Evolutionary conservation across 2,888 invertebrate genomes (phyloP).

Genomic region (Leucoma salicis): DNA sequence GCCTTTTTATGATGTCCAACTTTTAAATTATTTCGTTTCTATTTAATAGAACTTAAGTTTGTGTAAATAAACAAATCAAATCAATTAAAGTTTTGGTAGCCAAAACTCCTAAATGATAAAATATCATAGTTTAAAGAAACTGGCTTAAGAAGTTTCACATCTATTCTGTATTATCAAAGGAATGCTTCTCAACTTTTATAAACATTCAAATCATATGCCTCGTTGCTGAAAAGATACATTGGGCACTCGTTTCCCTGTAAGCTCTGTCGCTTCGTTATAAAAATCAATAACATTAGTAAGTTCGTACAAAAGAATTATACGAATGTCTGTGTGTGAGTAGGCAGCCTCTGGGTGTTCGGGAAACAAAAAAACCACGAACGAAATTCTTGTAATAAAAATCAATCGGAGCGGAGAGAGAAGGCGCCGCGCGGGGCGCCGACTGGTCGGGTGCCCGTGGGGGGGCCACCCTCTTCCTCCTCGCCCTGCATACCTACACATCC

Average conservation of each 20-base stretch:
- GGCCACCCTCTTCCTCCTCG: conserved; percentile 40
- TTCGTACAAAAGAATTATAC: conserved; percentile 81
- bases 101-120: too few relatives aligned
- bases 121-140: too few relatives aligned
- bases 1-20: too few relatives aligned
- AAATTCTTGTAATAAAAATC: conserved; percentile 83
- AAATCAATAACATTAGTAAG: conserved; percentile 82
- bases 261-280: conserved; percentile 72
- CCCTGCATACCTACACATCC: conserved; percentile 56
- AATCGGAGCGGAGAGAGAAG: conserved; percentile 81
- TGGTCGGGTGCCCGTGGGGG: conserved; percentile 58
- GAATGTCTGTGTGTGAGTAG: conserved; percentile 73
- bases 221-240: conserved; percentile 32
- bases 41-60: too few relatives aligned
- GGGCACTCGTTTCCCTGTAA: conserved; percentile 32
- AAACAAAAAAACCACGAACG: conserved; percentile 77
- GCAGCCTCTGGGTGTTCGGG: conserved; percentile 67
- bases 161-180: too few relatives aligned
- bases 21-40: too few relatives aligned
- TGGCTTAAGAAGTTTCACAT: too few relatives aligned
- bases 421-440: conserved; percentile 76
- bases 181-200: too few relatives aligned
- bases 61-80: too few relatives aligned
- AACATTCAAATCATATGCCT: too few relatives aligned
- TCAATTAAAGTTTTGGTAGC: too few relatives aligned